These are phyloP conservation scores for Sternotherus odoratus DNA, from an alignment of 2,797 vertebrate genomes.

Conservation along the genomic window DNA sequence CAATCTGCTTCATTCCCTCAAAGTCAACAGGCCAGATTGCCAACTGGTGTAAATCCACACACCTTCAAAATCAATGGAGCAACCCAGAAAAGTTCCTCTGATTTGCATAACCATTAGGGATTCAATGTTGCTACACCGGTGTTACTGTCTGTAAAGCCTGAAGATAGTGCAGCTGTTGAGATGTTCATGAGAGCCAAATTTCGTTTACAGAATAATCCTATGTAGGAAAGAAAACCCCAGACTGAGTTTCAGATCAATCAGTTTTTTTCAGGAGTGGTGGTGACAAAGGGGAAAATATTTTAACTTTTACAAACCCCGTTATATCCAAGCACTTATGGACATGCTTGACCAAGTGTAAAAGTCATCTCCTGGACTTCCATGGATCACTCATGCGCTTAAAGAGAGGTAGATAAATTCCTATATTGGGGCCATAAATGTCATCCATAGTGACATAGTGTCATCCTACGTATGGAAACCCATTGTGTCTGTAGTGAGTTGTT, in stretches of 20 bases:
- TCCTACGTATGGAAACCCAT: too few species aligned
- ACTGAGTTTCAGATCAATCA: background rate
- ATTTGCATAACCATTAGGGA: background rate
- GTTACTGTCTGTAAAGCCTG: background rate
- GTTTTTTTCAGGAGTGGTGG: background rate
- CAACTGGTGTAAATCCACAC: too few species aligned
- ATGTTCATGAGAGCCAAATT: background rate
- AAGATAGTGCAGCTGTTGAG: background rate
- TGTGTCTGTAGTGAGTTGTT: too few species aligned
- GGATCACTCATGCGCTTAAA: too few species aligned
- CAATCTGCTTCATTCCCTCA: too few species aligned
- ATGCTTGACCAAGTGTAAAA: background rate
- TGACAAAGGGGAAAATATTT: background rate
- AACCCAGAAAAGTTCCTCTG: background rate
- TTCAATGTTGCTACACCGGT: background rate
- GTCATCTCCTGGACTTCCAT: background rate
- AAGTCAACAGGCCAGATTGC: too few species aligned
- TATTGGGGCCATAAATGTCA: too few species aligned
- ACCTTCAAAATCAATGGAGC: too few species aligned
- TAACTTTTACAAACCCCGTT: background rate
- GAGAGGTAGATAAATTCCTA: too few species aligned
- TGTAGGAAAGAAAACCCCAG: background rate
- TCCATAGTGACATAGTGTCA: too few species aligned
- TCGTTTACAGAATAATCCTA: background rate
- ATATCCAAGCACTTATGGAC: background rate